These are phyloP conservation scores for Pantherophis vulpinus DNA, from an alignment of 2,797 vertebrate species.

Conservation along the genomic window DNA sequence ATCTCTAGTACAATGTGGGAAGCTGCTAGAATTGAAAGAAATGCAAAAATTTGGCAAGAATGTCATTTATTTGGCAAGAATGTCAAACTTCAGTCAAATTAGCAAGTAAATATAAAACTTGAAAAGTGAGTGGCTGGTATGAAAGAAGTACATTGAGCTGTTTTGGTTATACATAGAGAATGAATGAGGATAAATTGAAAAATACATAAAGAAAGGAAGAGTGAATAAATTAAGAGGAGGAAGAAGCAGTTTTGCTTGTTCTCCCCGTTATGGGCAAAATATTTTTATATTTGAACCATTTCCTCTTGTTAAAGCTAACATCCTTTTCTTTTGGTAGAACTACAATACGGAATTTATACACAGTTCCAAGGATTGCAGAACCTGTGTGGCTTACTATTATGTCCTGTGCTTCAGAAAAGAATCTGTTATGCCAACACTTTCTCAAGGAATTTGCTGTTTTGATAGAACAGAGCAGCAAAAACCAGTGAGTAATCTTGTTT, in stretches of 20 bases:
- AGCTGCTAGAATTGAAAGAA: neutral
- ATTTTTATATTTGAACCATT: neutral
- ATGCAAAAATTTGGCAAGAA: neutral
- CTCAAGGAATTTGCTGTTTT: slow-evolving; percentile 80
- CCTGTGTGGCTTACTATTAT: slow-evolving; percentile 87
- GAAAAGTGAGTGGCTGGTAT: neutral
- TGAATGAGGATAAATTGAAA: neutral
- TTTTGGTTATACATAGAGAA: neutral
- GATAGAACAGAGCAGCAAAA: slow-evolving; percentile 83
- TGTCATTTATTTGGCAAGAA: slow-evolving; percentile 3
- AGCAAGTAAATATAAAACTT: neutral
- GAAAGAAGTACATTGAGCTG: neutral
- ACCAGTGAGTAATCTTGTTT: slow-evolving; percentile 74
- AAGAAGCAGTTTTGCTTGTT: neutral
- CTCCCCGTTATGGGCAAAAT: neutral
- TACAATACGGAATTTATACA: slow-evolving; percentile 84
- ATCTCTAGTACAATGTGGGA: neutral
- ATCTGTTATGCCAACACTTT: slow-evolving; percentile 79
- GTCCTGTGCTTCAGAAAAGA: slow-evolving; percentile 79
- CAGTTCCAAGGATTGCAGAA: slow-evolving; percentile 82
- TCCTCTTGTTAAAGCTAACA: slow-evolving; percentile 26
- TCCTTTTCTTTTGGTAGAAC: slow-evolving; percentile 65
- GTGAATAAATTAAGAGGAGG: neutral
- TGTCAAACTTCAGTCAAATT: slow-evolving; percentile 8
- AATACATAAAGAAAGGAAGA: neutral